Percentiles rank a stretch among this genome's conserved stretches.
Conservation (phyloP, 2,113 vertebrate genomes). For the Collichthys lucidus region DNA sequence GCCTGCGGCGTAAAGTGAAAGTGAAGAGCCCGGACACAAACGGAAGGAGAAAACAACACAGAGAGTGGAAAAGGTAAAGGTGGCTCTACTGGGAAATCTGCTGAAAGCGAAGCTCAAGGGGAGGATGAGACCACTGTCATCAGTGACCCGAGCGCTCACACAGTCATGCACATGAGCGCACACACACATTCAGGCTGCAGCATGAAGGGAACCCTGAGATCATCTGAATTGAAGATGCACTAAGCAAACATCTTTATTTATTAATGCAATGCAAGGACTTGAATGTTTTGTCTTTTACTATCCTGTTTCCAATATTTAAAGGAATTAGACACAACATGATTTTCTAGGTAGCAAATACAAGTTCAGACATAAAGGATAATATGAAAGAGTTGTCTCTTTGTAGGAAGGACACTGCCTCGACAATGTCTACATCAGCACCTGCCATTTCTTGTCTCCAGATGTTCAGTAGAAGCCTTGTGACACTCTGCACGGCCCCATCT, state of each 20-base stretch:
- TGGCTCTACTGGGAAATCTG: conserved; percentile 69
- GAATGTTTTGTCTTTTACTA: not conserved
- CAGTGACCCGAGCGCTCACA: conserved; percentile 40
- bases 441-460: conserved; percentile 56
- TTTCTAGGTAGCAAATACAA: not conserved
- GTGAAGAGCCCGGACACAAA: conserved; percentile 46
- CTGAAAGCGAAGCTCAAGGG: conserved; percentile 42
- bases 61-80: conserved; percentile 44
- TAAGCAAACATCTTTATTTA: not conserved
- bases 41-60: conserved; percentile 51
- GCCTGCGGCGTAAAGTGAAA: conserved; percentile 49
- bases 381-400: not conserved
- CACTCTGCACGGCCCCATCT: conserved; percentile 47
- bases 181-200: not conserved
- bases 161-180: conserved; percentile 25
- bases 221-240: not conserved
- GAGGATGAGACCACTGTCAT: conserved; percentile 50
- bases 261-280: not conserved
- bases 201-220: not conserved
- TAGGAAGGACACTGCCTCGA: conserved; percentile 27
- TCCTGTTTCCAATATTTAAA: not conserved
- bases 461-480: conserved; percentile 60
- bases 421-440: conserved; percentile 57
- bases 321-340: too few relatives aligned
- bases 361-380: not conserved